Evolutionary conservation across 2,888 invertebrate genomes (phyloP), one percentile per base, ranked within the genome.

Genomic region (Sicus ferrugineus): DNA sequence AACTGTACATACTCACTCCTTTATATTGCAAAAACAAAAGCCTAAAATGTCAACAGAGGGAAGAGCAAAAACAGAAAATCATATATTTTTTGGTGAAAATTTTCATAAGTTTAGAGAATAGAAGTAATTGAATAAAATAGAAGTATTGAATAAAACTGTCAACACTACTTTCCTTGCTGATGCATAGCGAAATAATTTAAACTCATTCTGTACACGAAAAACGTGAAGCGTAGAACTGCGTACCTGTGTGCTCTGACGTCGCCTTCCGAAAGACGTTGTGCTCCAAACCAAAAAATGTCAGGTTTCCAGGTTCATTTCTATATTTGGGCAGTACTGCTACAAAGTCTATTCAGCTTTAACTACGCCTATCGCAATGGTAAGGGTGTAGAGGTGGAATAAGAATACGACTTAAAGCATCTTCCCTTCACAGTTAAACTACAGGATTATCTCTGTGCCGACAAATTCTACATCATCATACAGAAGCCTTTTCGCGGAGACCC

Each of bases 391-490:
- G 14, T 42, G 16, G 9, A 42, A 7, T 11, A 23, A 2, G n/a
- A 7, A 30, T 58, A 31, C 6, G 26, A 26, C 6, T 54, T 23
- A 26, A 34, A 54, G 26, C 4, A 50, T 2, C 30, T 23, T 34
- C 16, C 21, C 46, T 21, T 71, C 70, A 2, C 73, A 81, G 83
- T 83, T 65, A 80, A 82, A 1, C 73, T 81, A 3, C 81, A 83
- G 72, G 83, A 83, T 62, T 79, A 81, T 70, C 72, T 84, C 3
- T 83, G 83, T 69, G 80, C 82, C 9, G 80, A 84, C 68, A 82
- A 79, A 62, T 75, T 83, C 0, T 68, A 83, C 3, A 73, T 77
- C 48, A 76, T 79, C 2, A 58, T 82, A 54, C 75, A 78, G n/a
- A 79, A 80, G 31, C 75, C 81, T 0, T 83, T 83, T 54, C 80